phyloP scores from a whole-genome alignment of 92 coral and sea anemone genomes.

The Parazoanthus darwini region DNA sequence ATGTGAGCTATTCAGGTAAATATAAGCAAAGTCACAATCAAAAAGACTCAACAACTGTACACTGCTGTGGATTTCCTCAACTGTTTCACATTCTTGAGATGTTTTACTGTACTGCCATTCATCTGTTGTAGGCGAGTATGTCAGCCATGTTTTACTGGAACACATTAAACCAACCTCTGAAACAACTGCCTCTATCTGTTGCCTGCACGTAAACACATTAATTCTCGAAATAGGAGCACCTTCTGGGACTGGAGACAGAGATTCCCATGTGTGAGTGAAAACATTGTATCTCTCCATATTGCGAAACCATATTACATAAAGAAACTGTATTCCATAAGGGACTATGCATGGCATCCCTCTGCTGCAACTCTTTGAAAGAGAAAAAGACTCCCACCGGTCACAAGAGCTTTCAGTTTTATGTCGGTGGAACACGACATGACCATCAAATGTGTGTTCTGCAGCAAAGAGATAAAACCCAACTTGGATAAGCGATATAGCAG shows the following conservation, averaged over 20 bases:
- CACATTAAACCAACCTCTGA: too few relatives aligned
- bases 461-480: constrained; percentile 9
- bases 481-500: background rate
- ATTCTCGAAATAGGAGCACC: background rate
- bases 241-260: background rate
- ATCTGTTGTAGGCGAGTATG: background rate
- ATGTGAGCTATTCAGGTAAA: background rate
- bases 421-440: constrained; percentile 34
- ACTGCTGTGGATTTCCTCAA: background rate
- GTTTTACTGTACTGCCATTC: background rate
- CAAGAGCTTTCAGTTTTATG: constrained; percentile 11
- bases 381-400: constrained; percentile 14
- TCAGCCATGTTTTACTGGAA: background rate
- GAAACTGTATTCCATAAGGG: background rate
- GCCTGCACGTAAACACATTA: background rate
- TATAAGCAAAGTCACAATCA: constrained; percentile 9
- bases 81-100: background rate
- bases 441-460: constrained; percentile 30
- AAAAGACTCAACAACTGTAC: background rate
- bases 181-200: background rate
- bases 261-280: constrained; percentile 21
- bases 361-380: background rate
- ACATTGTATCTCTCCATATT: constrained; percentile 21
- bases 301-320: background rate
- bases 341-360: background rate